Evolutionary conservation across 2,888 invertebrate species (phyloP).

Genomic region (Apoda limacodes): DNA sequence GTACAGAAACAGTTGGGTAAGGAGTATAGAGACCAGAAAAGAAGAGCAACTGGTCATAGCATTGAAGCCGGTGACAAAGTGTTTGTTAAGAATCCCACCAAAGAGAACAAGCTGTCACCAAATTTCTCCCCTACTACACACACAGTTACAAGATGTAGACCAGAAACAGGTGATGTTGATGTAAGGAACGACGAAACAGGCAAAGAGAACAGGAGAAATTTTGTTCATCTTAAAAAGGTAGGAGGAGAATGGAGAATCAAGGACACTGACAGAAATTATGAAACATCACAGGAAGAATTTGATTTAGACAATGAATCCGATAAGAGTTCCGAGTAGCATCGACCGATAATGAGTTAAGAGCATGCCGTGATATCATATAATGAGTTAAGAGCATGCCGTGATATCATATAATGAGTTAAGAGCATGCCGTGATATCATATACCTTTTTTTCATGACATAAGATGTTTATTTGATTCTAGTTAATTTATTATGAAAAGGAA

Average conservation of each 20-base stretch:
- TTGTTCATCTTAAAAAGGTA: constrained; percentile 4
- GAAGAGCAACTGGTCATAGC: neutral
- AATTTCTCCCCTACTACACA: too few relatives aligned
- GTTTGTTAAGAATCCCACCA: constrained; percentile 1
- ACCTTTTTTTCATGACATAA: too few relatives aligned
- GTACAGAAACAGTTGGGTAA: too few relatives aligned
- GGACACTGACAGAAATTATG: constrained; percentile 1
- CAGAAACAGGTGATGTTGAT: constrained; percentile 1
- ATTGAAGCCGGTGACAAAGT: constrained; percentile 1
- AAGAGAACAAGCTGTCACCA: too few relatives aligned
- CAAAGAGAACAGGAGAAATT: constrained; percentile 1
- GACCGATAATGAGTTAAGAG: neutral
- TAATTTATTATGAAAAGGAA: too few relatives aligned
- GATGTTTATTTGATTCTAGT: too few relatives aligned
- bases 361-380: neutral
- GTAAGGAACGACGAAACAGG: constrained; percentile 4
- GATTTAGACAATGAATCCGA: too few relatives aligned
- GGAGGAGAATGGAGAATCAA: constrained; percentile 2
- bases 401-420: neutral
- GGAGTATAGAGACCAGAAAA: too few relatives aligned
- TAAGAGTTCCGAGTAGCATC: too few relatives aligned
- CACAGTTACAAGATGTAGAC: neutral
- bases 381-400: neutral
- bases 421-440: neutral
- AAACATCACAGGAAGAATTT: too few relatives aligned